These are phyloP conservation scores for Mesitornis unicolor DNA, from an alignment of 2,113 vertebrate genomes.

Conservation along the genomic window DNA sequence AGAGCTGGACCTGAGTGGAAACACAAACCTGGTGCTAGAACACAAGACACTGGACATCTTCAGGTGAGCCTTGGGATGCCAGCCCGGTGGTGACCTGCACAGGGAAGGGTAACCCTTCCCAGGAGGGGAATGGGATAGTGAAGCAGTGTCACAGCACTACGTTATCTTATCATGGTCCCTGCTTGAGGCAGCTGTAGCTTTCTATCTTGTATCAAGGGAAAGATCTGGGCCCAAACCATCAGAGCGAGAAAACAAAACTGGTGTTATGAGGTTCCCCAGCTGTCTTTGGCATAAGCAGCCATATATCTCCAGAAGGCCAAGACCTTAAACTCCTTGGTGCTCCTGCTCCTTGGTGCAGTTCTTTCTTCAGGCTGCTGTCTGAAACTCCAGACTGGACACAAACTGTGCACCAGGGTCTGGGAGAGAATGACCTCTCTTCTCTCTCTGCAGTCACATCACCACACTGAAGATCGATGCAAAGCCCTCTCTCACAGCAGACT, in stretches of 20 bases:
- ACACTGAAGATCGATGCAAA: constrained; percentile 94
- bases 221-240: background rate
- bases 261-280: background rate
- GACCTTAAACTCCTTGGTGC: background rate
- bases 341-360: background rate
- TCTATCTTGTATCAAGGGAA: background rate
- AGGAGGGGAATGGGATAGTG: background rate
- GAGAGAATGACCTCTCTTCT: background rate
- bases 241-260: background rate
- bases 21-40: constrained; percentile 89
- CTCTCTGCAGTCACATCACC: constrained; percentile 85
- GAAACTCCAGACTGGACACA: background rate
- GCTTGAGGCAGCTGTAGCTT: background rate
- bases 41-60: constrained; percentile 94
- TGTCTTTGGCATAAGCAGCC: background rate
- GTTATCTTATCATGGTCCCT: background rate
- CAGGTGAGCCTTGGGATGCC: constrained; percentile 77
- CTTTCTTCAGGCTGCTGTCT: background rate
- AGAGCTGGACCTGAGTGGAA: constrained; percentile 92
- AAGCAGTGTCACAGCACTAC: background rate
- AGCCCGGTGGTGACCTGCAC: background rate
- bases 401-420: background rate
- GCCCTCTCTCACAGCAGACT: constrained; percentile 77
- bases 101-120: background rate
- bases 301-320: background rate